Percentiles rank a stretch among this genome's conserved stretches.
These are phyloP conservation scores for Cremastobaeus sp. DNA, from an alignment of 2,888 invertebrate species.

Conservation along the genomic window DNA sequence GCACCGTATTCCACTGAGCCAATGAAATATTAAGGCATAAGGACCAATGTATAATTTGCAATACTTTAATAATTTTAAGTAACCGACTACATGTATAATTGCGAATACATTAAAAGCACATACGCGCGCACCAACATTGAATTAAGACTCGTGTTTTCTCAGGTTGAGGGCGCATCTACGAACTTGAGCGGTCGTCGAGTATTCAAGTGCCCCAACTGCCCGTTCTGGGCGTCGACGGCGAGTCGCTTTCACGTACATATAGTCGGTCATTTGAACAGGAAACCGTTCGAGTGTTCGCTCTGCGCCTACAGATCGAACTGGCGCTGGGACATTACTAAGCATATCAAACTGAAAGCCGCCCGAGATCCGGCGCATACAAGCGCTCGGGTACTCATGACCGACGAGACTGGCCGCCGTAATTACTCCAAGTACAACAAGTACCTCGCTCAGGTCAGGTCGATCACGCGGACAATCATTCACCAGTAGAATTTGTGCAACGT, in stretches of 20 bases:
- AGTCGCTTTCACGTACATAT: slow-evolving; percentile 96
- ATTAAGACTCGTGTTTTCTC: slow-evolving; percentile 63
- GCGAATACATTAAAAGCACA: slow-evolving; percentile 4
- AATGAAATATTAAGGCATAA: too few species aligned
- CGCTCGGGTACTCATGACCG: slow-evolving; percentile 92
- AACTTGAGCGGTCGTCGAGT: slow-evolving; percentile 81
- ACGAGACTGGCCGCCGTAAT: slow-evolving; percentile 93
- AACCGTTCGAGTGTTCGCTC: slow-evolving; percentile 96
- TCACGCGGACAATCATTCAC: slow-evolving; percentile 51
- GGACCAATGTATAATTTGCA: too few species aligned
- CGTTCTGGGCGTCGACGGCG: slow-evolving; percentile 95
- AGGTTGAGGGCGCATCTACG: slow-evolving; percentile 72
- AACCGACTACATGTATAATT: slow-evolving; percentile 46
- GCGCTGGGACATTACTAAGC: slow-evolving; percentile 98
- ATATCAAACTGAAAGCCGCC: slow-evolving; percentile 93
- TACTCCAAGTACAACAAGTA: slow-evolving; percentile 96
- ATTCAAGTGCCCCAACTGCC: slow-evolving; percentile 94
- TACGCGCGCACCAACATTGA: not conserved
- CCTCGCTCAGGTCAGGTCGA: slow-evolving; percentile 84
- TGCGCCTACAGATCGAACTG: slow-evolving; percentile 97
- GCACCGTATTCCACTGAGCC: too few species aligned
- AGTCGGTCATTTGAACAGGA: slow-evolving; percentile 93
- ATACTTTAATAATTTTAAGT: too few species aligned
- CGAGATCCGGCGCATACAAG: slow-evolving; percentile 89
- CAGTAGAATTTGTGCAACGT: slow-evolving; percentile 9